Evolutionary conservation across 1,140 invertebrate genomes (phyloP).

Genomic region (Drosophila bocqueti): DNA sequence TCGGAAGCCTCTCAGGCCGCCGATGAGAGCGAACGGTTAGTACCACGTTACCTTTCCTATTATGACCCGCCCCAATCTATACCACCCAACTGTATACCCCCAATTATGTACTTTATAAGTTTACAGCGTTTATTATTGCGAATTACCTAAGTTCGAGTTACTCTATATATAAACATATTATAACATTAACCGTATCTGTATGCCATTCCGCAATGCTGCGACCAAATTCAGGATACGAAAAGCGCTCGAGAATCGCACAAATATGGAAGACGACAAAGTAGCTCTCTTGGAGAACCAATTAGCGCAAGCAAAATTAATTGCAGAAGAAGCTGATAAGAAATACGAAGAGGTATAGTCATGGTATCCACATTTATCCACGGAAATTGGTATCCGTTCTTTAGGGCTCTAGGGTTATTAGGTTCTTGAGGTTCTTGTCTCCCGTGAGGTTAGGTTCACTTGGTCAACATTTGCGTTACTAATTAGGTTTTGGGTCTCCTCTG

Average conservation of each 20-base stretch:
- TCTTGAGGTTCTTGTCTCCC: conserved; percentile 8
- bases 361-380: conserved; percentile 45
- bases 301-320: conserved; percentile 98
- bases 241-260: conserved; percentile 98
- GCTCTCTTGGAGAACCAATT: conserved; percentile 97
- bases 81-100: conserved; percentile 21
- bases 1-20: conserved; percentile 99
- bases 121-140: conserved; percentile 47
- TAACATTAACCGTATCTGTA: conserved; percentile 39
- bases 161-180: conserved; percentile 36
- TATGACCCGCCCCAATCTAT: conserved; percentile 16
- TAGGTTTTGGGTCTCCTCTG: conserved; percentile 69
- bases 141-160: conserved; percentile 73
- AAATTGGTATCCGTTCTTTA: conserved; percentile 45
- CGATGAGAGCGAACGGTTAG: conserved; percentile 99
- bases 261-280: conserved; percentile 99
- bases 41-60: conserved; percentile 56
- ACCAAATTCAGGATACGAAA: conserved; percentile 95
- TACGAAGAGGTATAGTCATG: conserved; percentile 96
- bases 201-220: conserved; percentile 40
- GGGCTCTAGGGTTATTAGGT: conserved; percentile 83
- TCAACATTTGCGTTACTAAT: conserved; percentile 68
- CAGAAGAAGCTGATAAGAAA: conserved; percentile 99
- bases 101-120: conserved; percentile 57
- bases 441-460: conserved; percentile 75